Evolutionary conservation across 2,797 vertebrate species (phyloP).

Genomic region (Centropyge bicolor): DNA sequence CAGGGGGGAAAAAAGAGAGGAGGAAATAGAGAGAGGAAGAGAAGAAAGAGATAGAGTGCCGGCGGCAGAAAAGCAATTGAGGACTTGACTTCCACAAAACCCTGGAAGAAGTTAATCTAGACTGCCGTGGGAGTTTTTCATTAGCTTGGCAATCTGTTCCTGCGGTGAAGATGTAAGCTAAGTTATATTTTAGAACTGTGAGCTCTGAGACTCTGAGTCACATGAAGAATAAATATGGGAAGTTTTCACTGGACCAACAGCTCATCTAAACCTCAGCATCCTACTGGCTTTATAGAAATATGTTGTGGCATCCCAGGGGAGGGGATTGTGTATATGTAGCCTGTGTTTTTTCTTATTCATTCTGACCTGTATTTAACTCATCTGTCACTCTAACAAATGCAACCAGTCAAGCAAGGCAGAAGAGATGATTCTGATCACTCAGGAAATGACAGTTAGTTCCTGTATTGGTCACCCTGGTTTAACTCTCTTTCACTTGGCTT

Average conservation of each 20-base stretch:
- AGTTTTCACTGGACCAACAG: conserved; percentile 50
- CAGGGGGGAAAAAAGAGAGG: conserved; percentile 23
- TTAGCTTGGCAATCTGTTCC: conserved; percentile 78
- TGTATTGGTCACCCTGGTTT: conserved; percentile 9
- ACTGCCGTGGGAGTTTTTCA: conserved; percentile 77
- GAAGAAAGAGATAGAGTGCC: conserved; percentile 59
- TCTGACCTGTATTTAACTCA: background rate
- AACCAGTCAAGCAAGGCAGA: background rate
- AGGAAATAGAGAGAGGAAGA: conserved; percentile 51
- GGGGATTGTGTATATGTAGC: background rate
- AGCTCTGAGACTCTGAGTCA: conserved; percentile 57
- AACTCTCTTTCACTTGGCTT: conserved; percentile 25
- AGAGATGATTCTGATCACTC: conserved; percentile 1
- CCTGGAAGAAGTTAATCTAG: conserved; percentile 78
- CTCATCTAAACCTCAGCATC: conserved; percentile 36
- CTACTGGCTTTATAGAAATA: conserved; percentile 35
- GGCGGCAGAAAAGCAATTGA: conserved; percentile 74
- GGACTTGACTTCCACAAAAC: conserved; percentile 71
- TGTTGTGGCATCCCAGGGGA: conserved; percentile 7
- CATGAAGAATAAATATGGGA: conserved; percentile 70
- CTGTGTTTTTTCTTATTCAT: background rate
- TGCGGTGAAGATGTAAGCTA: conserved; percentile 75
- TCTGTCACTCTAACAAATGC: background rate
- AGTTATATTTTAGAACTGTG: conserved; percentile 77
- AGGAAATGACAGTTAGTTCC: conserved; percentile 10